These are phyloP conservation scores for Drosophila nr. fundita DNA, from an alignment of 2,888 invertebrate species.

Conservation along the genomic window DNA sequence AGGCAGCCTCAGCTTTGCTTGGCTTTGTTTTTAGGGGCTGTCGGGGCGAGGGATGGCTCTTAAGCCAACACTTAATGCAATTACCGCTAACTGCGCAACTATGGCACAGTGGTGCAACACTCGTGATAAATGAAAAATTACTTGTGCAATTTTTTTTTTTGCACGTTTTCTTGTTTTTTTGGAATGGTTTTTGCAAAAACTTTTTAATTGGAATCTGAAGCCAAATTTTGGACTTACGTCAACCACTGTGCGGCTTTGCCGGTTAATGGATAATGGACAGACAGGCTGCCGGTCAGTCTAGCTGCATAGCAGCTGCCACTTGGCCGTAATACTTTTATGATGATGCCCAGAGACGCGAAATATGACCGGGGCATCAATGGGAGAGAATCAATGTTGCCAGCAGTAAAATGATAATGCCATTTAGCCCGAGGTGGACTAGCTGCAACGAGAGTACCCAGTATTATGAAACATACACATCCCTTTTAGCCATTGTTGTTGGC, in stretches of 20 bases:
- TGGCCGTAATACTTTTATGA: conserved; percentile 70
- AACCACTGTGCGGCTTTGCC: conserved; percentile 32
- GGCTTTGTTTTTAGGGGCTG: conserved; percentile 8
- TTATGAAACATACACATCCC: neutral
- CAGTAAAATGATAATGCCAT: conserved; percentile 70
- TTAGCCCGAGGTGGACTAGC: conserved; percentile 32
- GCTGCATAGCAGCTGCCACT: conserved; percentile 52
- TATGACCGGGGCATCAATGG: conserved; percentile 13
- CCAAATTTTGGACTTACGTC: rapidly evolving
- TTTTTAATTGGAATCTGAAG: neutral
- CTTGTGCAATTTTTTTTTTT: too few species aligned
- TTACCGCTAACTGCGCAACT: conserved; percentile 62
- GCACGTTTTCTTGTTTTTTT: neutral
- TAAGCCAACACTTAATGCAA: conserved; percentile 81
- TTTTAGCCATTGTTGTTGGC: conserved; percentile 24
- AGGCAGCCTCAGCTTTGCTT: conserved; percentile 23
- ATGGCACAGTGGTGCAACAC: conserved; percentile 35
- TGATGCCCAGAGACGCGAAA: conserved; percentile 65
- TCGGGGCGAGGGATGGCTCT: conserved; percentile 45
- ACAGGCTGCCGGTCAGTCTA: neutral
- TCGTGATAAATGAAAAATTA: neutral
- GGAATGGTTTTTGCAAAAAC: neutral
- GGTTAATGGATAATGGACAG: conserved; percentile 16
- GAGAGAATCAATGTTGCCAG: conserved; percentile 52
- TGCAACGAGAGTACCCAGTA: conserved; percentile 6